phyloP scores from a whole-genome alignment of 2,888 invertebrate species.

The Morpho achilles region DNA sequence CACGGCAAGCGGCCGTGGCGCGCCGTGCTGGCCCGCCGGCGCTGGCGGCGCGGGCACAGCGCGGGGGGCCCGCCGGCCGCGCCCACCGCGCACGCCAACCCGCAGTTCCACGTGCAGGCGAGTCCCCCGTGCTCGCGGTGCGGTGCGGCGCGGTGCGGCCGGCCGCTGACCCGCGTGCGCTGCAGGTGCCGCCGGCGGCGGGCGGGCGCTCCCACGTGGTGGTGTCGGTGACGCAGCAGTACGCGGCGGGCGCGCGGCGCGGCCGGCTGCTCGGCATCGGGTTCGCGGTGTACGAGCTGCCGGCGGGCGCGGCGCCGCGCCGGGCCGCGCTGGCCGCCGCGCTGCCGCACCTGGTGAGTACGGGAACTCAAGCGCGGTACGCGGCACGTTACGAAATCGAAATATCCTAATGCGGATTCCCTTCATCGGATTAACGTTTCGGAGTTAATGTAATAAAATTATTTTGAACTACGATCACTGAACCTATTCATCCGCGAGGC shows the following conservation, averaged over 20 bases:
- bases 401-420: no score
- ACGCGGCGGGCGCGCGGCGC: slow-evolving; percentile 62
- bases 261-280: slow-evolving; percentile 81
- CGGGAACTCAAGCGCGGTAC: no score
- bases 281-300: slow-evolving; percentile 85
- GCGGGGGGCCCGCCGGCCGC: slow-evolving; percentile 84
- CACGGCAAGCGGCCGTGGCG: slow-evolving; percentile 84
- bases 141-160: background rate
- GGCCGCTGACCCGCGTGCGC: background rate
- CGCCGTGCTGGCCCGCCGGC: slow-evolving; percentile 82
- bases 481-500: no score
- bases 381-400: no score
- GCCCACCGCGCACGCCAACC: slow-evolving; percentile 79
- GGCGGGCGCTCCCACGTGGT: slow-evolving; percentile 80
- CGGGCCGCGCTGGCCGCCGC: slow-evolving; percentile 31
- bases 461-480: no score
- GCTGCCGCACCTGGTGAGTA: slow-evolving; percentile 3
- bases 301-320: slow-evolving; percentile 58
- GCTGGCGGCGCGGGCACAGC: slow-evolving; percentile 84
- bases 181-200: background rate
- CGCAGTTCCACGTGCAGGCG: slow-evolving; percentile 19
- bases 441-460: no score
- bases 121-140: slow-evolving; percentile 8
- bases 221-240: slow-evolving; percentile 84
- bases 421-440: no score